Base-by-base conservation (phyloP, 2,113 vertebrate genomes). In the Oncorhynchus gorbuscha region DNA sequence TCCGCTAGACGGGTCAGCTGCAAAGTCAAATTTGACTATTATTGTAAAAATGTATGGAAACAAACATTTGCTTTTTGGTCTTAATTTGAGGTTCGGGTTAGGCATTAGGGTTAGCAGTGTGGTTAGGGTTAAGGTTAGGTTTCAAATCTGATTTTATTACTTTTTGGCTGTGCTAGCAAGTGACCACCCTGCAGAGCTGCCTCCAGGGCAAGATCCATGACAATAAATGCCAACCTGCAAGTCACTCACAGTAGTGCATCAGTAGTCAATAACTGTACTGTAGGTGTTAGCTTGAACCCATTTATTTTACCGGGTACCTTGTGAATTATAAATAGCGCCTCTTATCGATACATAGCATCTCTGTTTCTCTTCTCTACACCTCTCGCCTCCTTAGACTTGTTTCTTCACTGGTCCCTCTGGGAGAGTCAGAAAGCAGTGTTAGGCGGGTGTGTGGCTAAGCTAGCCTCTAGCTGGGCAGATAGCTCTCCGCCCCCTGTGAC, bases 391-490 rank as follows among this genome's bases (percentile, higher is more conserved):
- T 51, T 7, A 51, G 24, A 75, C 73, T 75, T 28, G 18, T 11
- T 6, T 68, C 74, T 16, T 55, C 49, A 32, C 65, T 59, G 65
- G 74, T 75, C 65, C 28, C 48, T 51, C 45, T 35, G 65, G 49
- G 74, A 68, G 48, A 22, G 26, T 68, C 12, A 22, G 45, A 48
- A 48, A 5, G 20, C 69, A 49, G 45, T 18, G 69, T 1, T n/a
- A 55, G n/a, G 35, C 69, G 2, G 14, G 26, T 32, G 45, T 75
- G 32, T 69, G 24, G 68, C 69, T 48, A 26, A 39, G 30, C 67
- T 18, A 48, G 39, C 45, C 48, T 51, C 65, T 51, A 32, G 48
- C 48, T 32, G 64, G 48, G 65, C n/a, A 28, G 51, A 75, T 55
- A 69, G 65, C 49, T 32, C 39, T 65, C 22, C 20, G 3, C 55